Evolutionary conservation across 2,888 invertebrate species (phyloP), one percentile per base, ranked within the genome.

Genomic region (Polia nebulosa): DNA sequence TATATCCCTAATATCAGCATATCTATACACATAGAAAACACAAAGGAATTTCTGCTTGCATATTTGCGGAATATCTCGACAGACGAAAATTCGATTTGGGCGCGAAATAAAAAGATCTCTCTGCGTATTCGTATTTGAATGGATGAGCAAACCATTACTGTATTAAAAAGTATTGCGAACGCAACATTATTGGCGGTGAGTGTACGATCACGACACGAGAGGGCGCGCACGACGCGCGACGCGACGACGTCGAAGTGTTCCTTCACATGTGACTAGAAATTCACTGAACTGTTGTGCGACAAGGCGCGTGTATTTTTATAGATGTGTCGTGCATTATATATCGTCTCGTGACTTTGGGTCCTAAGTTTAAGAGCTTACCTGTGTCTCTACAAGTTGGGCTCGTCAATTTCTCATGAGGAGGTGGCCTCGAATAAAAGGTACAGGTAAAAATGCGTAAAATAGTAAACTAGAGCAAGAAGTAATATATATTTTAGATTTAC

Each of bases 11-110:
- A 88, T 89, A 91, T 89, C 89, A 90, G 87, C 87, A 89, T 89
- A 90, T 89, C 85, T 72, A 70, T 89, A 81, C 49, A 74, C 77
- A 85, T 81, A 72, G 74, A 80, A 78, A 85, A 83, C 82, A 89
- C 89, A 91, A 92, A 92, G 87, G 87, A 89, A 89, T 89, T 88
- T 86, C 84, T 86, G 83, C 86, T 86, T 88, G 88, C 89, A 89
- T 88, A 88, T 89, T 88, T 85, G 85, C 81, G 86, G 87, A 88
- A 89, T 90, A 89, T 88, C 85, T 87, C 88, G 81, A 87, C 85
- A 88, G 73, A 87, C 83, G 87, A 86, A 90, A 91, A 91, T 88
- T 90, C 88, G 87, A 90, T 91, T 91, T 86, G 74, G 82, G 82
- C 76, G 78, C 85, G 74, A 87, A 81, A 88, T 82, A 87, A 89